Evolutionary conservation across 2,888 invertebrate genomes (phyloP).

Genomic region (Polydesmus complanatus): DNA sequence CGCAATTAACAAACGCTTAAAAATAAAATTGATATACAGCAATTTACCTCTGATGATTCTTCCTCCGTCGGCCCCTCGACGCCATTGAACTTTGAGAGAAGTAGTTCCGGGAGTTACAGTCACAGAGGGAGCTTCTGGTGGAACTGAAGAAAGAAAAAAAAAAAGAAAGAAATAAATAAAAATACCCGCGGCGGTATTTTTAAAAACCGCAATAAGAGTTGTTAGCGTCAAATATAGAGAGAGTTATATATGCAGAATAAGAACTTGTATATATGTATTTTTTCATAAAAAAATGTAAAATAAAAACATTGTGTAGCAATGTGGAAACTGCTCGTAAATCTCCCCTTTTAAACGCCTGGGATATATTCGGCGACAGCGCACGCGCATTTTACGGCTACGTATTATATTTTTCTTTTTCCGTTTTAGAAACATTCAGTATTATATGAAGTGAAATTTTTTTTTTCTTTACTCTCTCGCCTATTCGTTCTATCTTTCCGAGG

Average conservation of each 20-base stretch:
- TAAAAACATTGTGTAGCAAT: neutral
- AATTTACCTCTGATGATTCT: conserved; percentile 5
- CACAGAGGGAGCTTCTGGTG: conserved; percentile 14
- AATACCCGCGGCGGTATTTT: neutral
- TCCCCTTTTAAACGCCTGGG: neutral
- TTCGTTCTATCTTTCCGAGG: too few species aligned
- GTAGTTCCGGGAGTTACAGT: conserved; percentile 8
- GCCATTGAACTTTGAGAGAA: conserved; percentile 13
- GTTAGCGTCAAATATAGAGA: too few species aligned
- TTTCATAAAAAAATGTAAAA: too few species aligned
- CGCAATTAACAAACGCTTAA: neutral
- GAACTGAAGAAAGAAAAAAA: conserved; percentile 12
- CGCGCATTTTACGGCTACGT: too few species aligned
- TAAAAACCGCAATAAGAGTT: neutral
- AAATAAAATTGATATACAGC: neutral
- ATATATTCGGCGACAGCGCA: too few species aligned
- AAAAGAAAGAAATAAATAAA: neutral
- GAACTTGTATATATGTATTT: too few species aligned
- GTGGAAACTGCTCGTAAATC: neutral
- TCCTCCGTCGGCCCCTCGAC: conserved; percentile 9
- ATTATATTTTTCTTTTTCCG: too few species aligned
- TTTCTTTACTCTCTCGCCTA: neutral
- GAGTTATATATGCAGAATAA: too few species aligned
- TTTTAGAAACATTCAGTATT: neutral
- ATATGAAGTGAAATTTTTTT: neutral